Evolutionary conservation across 92 coral and sea anemone genomes (phyloP).

Genomic region (Palythoa grandiflora): DNA sequence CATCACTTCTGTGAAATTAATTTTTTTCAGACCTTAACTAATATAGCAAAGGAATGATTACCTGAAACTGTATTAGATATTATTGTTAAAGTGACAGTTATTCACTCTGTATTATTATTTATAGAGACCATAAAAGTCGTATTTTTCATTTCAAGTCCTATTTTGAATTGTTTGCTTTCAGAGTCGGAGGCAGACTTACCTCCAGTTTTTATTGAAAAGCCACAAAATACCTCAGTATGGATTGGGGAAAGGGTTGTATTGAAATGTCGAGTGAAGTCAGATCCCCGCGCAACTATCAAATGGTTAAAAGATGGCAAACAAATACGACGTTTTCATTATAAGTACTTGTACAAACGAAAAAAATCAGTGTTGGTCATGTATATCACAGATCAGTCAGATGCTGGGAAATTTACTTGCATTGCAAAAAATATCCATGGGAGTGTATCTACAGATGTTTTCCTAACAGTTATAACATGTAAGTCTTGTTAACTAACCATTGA

Average conservation of each 20-base stretch:
- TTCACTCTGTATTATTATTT: no score
- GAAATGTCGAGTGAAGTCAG: constrained; percentile 63
- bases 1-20: no score
- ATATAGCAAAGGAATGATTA: no score
- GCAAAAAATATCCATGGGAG: constrained; percentile 74
- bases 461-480: constrained; percentile 66
- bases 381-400: constrained; percentile 63
- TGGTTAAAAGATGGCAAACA: constrained; percentile 72
- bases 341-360: constrained; percentile 16
- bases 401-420: constrained; percentile 71
- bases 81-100: no score
- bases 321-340: neutral
- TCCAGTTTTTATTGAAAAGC: constrained; percentile 63
- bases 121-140: no score
- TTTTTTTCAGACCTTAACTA: no score
- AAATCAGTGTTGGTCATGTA: constrained; percentile 39
- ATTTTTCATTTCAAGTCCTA: neutral
- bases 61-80: no score
- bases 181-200: constrained; percentile 33
- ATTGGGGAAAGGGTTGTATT: neutral
- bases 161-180: constrained; percentile 24
- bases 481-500: neutral
- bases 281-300: constrained; percentile 61
- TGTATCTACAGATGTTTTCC: constrained; percentile 62
- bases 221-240: constrained; percentile 57